phyloP scores from a whole-genome alignment of 2,888 invertebrate genomes.

The Griposia aprilina region DNA sequence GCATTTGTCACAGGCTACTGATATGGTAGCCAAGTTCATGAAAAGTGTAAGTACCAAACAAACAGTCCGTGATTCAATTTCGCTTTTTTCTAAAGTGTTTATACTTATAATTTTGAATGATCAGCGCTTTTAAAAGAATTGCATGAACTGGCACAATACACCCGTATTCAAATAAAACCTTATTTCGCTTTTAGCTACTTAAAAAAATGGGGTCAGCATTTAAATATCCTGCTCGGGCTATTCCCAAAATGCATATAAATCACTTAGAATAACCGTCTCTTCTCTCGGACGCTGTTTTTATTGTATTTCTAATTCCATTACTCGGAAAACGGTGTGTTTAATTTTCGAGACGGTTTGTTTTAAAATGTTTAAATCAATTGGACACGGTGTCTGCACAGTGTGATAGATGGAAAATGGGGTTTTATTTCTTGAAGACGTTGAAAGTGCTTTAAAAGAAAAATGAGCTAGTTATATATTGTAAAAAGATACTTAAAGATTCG shows the following conservation, averaged over 20 bases:
- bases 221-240: constrained; percentile 72
- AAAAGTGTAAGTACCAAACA: background rate
- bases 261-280: constrained; percentile 76
- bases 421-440: constrained; percentile 22
- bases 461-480: background rate
- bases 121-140: constrained; percentile 17
- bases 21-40: background rate
- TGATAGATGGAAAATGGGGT: constrained; percentile 54
- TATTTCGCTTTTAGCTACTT: constrained; percentile 63
- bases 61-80: background rate
- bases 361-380: constrained; percentile 58
- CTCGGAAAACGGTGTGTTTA: constrained; percentile 62
- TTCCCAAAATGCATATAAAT: constrained; percentile 81
- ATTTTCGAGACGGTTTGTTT: constrained; percentile 52
- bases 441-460: constrained; percentile 25
- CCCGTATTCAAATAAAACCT: constrained; percentile 66
- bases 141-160: constrained; percentile 34
- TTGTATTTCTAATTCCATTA: constrained; percentile 71
- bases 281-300: constrained; percentile 74
- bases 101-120: constrained; percentile 11
- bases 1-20: no score
- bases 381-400: constrained; percentile 52
- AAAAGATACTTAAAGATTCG: background rate
- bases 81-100: background rate
- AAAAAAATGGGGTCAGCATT: constrained; percentile 77